phyloP scores from a whole-genome alignment of 2,888 invertebrate genomes.

The Pachymerium ferrugineum region DNA sequence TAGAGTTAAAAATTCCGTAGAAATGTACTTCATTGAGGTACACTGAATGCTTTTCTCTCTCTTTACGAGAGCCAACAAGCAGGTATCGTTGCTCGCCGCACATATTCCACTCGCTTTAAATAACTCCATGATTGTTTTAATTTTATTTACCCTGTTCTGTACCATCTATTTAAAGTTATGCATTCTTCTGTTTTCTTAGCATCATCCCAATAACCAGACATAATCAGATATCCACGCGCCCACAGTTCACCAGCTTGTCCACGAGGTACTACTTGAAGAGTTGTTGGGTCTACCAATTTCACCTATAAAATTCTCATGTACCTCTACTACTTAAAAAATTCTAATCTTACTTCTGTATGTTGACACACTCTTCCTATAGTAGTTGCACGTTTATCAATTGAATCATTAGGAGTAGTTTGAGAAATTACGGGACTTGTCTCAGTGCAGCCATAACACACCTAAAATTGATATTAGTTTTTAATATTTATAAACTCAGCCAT shows the following conservation, averaged over 20 bases:
- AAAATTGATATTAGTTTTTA: too few species aligned
- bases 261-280: conserved; percentile 56
- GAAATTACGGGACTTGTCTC: conserved; percentile 58
- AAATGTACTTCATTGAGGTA: too few species aligned
- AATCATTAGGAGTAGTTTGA: conserved; percentile 51
- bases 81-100: too few species aligned
- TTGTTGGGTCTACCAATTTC: neutral
- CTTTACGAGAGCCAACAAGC: too few species aligned
- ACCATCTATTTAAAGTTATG: conserved; percentile 67
- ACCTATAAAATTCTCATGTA: neutral
- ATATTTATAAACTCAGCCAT: conserved; percentile 23
- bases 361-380: conserved; percentile 55
- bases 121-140: too few species aligned
- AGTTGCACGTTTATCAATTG: conserved; percentile 49
- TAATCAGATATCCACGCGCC: conserved; percentile 65
- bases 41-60: too few species aligned
- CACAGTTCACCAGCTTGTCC: conserved; percentile 71
- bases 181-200: conserved; percentile 65
- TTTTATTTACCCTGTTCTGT: conserved; percentile 70
- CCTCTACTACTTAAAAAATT: neutral
- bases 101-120: too few species aligned
- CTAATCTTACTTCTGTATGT: conserved; percentile 52
- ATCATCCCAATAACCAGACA: conserved; percentile 77
- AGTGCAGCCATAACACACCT: conserved; percentile 58
- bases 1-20: too few species aligned